Evolutionary conservation across 2,888 invertebrate genomes (phyloP).

Genomic region (Ischnus inquisitorius): DNA sequence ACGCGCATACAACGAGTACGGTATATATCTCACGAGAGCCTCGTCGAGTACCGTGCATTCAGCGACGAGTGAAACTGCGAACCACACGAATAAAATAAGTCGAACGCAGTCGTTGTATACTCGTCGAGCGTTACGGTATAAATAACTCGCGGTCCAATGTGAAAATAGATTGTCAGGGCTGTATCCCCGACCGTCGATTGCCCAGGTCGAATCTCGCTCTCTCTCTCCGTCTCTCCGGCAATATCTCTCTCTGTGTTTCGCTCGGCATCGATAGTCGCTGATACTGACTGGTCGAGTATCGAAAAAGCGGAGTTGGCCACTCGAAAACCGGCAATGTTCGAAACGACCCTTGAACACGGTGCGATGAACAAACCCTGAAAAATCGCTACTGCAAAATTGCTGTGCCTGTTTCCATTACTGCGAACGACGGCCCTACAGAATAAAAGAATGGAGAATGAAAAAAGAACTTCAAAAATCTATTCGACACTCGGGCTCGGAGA

Average conservation of each 20-base stretch:
- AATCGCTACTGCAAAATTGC: not conserved
- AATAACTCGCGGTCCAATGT: constrained; percentile 80
- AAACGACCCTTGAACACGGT: constrained; percentile 3
- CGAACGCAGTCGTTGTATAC: constrained; percentile 70
- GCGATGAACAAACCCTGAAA: not conserved
- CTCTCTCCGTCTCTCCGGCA: not conserved
- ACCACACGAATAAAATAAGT: constrained; percentile 74
- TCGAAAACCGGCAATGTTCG: constrained; percentile 24
- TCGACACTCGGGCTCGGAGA: not conserved
- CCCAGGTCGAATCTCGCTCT: constrained; percentile 66
- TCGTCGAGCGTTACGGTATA: constrained; percentile 70
- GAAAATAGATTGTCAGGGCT: constrained; percentile 82
- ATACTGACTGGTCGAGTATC: constrained; percentile 15
- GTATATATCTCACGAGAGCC: constrained; percentile 16
- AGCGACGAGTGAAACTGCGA: constrained; percentile 54
- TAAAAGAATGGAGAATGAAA: not conserved
- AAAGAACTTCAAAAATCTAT: constrained; percentile 23
- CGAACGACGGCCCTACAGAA: not conserved
- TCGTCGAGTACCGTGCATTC: constrained; percentile 38
- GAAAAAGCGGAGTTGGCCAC: constrained; percentile 49
- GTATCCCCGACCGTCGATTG: constrained; percentile 74
- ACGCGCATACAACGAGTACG: constrained; percentile 5
- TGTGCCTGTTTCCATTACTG: not conserved
- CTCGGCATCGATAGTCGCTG: constrained; percentile 34
- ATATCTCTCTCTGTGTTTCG: not conserved